A percentile compares a stretch with the other conserved stretches of the same genome.
phyloP scores from a whole-genome alignment of 2,888 invertebrate species.

The Dusona sp. region DNA sequence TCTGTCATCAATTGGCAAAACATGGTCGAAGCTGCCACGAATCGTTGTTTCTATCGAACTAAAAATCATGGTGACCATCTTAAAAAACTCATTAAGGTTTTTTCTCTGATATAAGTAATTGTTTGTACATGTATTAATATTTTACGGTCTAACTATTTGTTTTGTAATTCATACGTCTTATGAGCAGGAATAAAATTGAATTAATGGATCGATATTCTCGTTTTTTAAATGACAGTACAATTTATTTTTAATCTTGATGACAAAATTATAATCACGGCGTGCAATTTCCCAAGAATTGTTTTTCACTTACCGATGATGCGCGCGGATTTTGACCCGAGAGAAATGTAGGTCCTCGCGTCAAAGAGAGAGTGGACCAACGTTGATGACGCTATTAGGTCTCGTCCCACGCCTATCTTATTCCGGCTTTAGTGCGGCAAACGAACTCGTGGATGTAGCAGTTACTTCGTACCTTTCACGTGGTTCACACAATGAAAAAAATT shows the following conservation, averaged over 20 bases:
- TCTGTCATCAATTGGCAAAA: conserved; percentile 93
- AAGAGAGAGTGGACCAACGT: conserved; percentile 75
- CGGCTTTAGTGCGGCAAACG: conserved; percentile 51
- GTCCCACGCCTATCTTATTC: conserved; percentile 73
- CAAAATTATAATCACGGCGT: not conserved
- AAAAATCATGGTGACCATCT: conserved; percentile 11
- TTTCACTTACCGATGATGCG: conserved; percentile 44
- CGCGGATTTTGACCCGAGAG: conserved; percentile 49
- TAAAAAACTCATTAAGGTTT: conserved; percentile 12
- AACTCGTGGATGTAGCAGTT: conserved; percentile 65
- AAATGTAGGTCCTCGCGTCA: conserved; percentile 67
- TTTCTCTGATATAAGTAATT: conserved; percentile 30
- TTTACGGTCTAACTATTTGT: conserved; percentile 11
- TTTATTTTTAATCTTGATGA: not conserved
- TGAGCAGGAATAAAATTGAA: conserved; percentile 39
- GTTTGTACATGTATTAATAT: conserved; percentile 63
- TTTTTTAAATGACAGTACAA: not conserved
- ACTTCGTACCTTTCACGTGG: conserved; percentile 66
- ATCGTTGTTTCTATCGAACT: conserved; percentile 68
- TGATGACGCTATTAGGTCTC: conserved; percentile 75
- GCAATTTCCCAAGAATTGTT: conserved; percentile 8
- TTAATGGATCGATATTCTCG: not conserved
- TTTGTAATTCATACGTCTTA: conserved; percentile 42
- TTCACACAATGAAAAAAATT: conserved; percentile 45
- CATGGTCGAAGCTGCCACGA: conserved; percentile 87